Percentiles rank a stretch among this genome's conserved stretches.
Conservation (phyloP, 2,113 vertebrate genomes). For the human region GRCh38 chr17:17748501-17749000, state of each 20-base stretch:
- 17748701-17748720: not conserved
- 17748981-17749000: not conserved
- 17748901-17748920: not conserved
- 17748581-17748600: not conserved
- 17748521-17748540: conserved; percentile 18
- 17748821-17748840: not conserved
- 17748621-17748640: not conserved
- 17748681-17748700: not conserved
- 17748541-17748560: not conserved
- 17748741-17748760: not conserved
- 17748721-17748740: not conserved
- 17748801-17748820: not conserved
- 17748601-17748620: not conserved
- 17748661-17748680: not conserved
- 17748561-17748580: not conserved
- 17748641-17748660: not conserved
- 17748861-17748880: not conserved
- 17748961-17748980: not conserved
- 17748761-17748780: not conserved
- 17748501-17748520: not conserved
- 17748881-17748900: not conserved
- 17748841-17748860: not conserved
- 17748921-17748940: not conserved
- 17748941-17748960: not conserved
- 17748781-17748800: not conserved